Percentiles rank a stretch among this genome's conserved stretches.
Evolutionary conservation across 2,888 invertebrate species (phyloP).

Genomic region (Maniola hyperantus): DNA sequence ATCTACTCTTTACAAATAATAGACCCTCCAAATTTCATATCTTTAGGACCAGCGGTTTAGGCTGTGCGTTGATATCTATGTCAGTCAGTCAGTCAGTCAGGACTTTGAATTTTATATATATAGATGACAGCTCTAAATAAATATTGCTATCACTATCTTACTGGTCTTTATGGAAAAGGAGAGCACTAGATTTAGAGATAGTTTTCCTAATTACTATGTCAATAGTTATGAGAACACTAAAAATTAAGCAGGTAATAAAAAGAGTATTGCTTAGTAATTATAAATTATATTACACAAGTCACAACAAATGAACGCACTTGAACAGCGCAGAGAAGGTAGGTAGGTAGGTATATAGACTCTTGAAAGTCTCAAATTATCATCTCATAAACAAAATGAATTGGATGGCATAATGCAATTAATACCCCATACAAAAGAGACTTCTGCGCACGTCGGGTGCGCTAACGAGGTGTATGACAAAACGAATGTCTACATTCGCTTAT

Average conservation of each 20-base stretch:
- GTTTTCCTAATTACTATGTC: neutral
- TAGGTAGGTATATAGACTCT: neutral
- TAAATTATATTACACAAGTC: neutral
- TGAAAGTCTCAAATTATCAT: neutral
- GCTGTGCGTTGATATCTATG: too few relatives aligned
- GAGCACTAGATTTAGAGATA: neutral
- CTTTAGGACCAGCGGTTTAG: too few relatives aligned
- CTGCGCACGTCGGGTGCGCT: slow-evolving; percentile 13
- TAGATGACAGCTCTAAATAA: too few relatives aligned
- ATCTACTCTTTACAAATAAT: too few relatives aligned
- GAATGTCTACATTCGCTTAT: slow-evolving; percentile 55
- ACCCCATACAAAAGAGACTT: slow-evolving; percentile 9
- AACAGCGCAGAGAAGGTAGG: neutral
- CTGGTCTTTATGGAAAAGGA: too few relatives aligned
- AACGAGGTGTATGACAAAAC: slow-evolving; percentile 43
- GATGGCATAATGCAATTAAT: slow-evolving; percentile 15
- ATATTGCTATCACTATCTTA: too few relatives aligned
- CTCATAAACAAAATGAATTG: slow-evolving; percentile 8
- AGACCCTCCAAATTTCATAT: too few relatives aligned
- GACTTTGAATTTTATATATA: too few relatives aligned
- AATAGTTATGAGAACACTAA: too few relatives aligned
- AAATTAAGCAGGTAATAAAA: too few relatives aligned
- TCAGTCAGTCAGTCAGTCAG: too few relatives aligned
- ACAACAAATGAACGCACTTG: neutral
- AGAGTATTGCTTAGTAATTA: too few relatives aligned